These are phyloP conservation scores for Balaenoptera acutorostrata DNA, from an alignment of 2,113 vertebrate species.

Conservation along the genomic window DNA sequence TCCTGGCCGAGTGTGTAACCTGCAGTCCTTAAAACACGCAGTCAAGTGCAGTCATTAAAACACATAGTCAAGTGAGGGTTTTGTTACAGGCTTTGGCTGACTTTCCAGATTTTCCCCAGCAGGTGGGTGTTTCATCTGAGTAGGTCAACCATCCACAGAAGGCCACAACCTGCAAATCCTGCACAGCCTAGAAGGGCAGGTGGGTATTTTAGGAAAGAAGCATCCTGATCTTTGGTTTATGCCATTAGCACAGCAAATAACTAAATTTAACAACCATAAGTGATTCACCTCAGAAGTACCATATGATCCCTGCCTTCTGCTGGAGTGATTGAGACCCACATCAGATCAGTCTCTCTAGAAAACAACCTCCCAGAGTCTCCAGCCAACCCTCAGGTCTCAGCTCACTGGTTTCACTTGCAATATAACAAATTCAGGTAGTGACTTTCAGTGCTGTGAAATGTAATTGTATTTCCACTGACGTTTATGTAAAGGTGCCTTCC, in stretches of 20 bases:
- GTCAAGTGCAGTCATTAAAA: background rate
- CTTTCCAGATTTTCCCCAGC: background rate
- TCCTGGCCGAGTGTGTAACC: background rate
- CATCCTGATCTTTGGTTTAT: constrained; percentile 28
- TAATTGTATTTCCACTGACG: background rate
- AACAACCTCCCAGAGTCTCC: background rate
- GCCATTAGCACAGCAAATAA: background rate
- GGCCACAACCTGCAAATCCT: background rate
- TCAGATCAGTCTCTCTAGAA: background rate
- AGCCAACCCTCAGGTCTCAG: background rate
- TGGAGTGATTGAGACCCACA: background rate
- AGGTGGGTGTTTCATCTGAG: background rate
- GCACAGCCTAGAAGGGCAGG: background rate
- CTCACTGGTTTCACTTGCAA: background rate
- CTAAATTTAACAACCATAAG: background rate
- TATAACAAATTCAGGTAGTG: background rate
- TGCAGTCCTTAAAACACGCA: background rate
- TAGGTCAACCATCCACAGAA: background rate
- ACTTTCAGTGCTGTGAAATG: background rate
- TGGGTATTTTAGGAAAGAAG: background rate
- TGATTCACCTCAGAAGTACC: background rate
- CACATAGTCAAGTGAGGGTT: background rate
- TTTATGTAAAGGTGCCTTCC: background rate
- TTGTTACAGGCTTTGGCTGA: background rate
- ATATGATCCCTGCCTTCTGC: background rate